These are phyloP conservation scores for Apodemia mormo DNA, from an alignment of 2,888 invertebrate genomes.

Conservation along the genomic window DNA sequence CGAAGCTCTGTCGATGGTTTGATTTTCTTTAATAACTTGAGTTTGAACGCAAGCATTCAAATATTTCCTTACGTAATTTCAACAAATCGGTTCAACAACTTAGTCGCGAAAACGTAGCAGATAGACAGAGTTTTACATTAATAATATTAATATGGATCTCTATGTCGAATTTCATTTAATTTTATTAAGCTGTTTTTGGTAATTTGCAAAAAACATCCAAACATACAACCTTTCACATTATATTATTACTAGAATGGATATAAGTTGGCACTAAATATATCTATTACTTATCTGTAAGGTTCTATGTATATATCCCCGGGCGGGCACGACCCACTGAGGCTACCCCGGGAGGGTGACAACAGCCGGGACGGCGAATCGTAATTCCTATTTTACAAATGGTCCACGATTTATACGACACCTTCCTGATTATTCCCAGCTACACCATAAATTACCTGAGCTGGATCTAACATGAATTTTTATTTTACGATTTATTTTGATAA, in stretches of 20 bases:
- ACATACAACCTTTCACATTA: no score
- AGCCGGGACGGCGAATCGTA: constrained; percentile 53
- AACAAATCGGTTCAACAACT: no score
- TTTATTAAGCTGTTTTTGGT: no score
- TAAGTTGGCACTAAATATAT: no score
- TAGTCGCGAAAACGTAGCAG: not conserved
- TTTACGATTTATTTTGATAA: constrained; percentile 73
- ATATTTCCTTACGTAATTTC: no score
- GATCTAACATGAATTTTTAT: constrained; percentile 71
- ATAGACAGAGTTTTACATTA: not conserved
- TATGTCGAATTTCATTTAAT: no score
- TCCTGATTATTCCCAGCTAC: constrained; percentile 74
- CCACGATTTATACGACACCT: constrained; percentile 79
- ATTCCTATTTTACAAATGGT: constrained; percentile 81
- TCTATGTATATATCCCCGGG: constrained; percentile 25
- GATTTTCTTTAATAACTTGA: no score
- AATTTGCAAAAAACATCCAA: no score
- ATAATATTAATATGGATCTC: not conserved
- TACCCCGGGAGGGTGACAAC: constrained; percentile 55
- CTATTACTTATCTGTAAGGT: constrained; percentile 22
- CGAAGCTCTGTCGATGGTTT: no score
- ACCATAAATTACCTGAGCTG: constrained; percentile 76
- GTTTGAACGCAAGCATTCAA: no score
- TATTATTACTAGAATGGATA: no score
- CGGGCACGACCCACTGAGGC: constrained; percentile 6